Evolutionary conservation across 2,888 invertebrate genomes (phyloP).

Genomic region (Eutolmus rufibarbis): DNA sequence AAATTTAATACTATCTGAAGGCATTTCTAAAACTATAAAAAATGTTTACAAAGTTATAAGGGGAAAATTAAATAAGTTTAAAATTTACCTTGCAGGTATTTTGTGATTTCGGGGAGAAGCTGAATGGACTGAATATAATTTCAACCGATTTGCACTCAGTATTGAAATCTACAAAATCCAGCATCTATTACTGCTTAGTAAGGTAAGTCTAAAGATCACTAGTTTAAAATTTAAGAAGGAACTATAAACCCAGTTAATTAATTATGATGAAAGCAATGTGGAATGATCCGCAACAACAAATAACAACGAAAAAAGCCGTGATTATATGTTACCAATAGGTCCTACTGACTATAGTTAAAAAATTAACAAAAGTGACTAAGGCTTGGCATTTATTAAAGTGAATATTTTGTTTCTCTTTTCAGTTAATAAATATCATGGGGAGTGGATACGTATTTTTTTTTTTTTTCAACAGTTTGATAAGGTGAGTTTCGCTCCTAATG

Average conservation of each 20-base stretch:
- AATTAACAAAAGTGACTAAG: background rate
- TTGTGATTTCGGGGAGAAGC: background rate
- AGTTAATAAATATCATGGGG: background rate
- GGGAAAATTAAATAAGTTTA: background rate
- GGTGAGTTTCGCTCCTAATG: background rate
- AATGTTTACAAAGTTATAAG: background rate
- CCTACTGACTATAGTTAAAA: conserved; percentile 7
- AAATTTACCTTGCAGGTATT: background rate
- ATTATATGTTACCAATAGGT: background rate
- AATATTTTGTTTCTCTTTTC: background rate
- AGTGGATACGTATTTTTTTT: background rate
- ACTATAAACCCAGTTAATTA: too few species aligned
- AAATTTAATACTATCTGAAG: background rate
- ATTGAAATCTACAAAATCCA: too few species aligned
- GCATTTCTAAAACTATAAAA: background rate
- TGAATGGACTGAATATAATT: background rate
- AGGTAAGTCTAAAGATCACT: too few species aligned
- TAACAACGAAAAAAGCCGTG: background rate
- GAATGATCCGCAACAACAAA: background rate
- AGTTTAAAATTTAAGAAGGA: too few species aligned
- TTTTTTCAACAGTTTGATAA: background rate
- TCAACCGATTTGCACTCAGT: background rate
- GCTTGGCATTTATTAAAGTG: background rate
- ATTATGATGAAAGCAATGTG: too few species aligned
- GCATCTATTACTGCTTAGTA: too few species aligned